Conservation (phyloP, 2,888 invertebrate species). For the Elegia similella region DNA sequence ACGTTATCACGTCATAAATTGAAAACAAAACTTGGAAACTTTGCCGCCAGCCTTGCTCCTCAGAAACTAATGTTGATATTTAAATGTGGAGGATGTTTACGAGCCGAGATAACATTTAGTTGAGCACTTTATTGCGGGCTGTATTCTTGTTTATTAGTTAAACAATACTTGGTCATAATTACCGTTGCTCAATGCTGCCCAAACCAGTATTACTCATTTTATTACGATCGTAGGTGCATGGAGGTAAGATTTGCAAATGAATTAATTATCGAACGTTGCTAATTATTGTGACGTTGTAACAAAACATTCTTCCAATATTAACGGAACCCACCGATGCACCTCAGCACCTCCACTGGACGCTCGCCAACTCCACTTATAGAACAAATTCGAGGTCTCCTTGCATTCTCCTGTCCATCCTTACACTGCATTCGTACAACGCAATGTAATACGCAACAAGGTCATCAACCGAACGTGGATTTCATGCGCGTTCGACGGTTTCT, state of each 20-base stretch:
- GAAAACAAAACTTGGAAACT: not conserved
- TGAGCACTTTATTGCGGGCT: constrained; percentile 5
- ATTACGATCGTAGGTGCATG: not conserved
- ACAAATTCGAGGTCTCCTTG: constrained; percentile 44
- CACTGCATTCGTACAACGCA: constrained; percentile 9
- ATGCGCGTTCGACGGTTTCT: constrained; percentile 18
- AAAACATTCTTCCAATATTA: constrained; percentile 31
- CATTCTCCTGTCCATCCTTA: constrained; percentile 27
- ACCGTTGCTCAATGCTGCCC: constrained; percentile 4
- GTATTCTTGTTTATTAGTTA: constrained; percentile 2
- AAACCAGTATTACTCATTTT: constrained; percentile 7
- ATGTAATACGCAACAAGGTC: constrained; percentile 13
- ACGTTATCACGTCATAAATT: no score
- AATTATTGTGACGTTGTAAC: constrained; percentile 3
- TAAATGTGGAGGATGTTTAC: constrained; percentile 9
- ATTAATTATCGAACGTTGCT: not conserved
- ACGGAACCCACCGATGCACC: constrained; percentile 39
- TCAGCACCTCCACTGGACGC: constrained; percentile 48
- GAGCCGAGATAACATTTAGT: constrained; percentile 3
- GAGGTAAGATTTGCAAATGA: not conserved
- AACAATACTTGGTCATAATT: constrained; percentile 1
- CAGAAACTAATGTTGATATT: not conserved
- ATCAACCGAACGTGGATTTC: constrained; percentile 14
- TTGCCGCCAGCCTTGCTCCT: not conserved
- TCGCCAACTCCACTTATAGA: constrained; percentile 54